Conservation (phyloP, 2,113 vertebrate genomes). For the Alces alces region DNA sequence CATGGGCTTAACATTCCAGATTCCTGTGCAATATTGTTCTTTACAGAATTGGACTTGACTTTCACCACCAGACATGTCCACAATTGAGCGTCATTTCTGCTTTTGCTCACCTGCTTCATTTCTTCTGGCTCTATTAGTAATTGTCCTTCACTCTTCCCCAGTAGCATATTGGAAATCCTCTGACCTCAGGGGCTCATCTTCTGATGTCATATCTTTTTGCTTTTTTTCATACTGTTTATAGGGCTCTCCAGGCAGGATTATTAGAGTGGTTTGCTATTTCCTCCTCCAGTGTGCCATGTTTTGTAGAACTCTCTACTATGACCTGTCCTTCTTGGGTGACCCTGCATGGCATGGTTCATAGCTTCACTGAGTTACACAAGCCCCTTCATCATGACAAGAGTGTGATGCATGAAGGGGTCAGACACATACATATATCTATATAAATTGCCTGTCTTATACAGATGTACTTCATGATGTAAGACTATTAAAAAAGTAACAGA, state of each 20-base stretch:
- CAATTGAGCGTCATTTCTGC: neutral
- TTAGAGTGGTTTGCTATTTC: neutral
- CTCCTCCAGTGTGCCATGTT: neutral
- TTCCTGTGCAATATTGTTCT: neutral
- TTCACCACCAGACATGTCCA: neutral
- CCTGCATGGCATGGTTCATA: neutral
- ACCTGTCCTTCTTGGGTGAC: neutral
- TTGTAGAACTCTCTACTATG: neutral
- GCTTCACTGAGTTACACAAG: neutral
- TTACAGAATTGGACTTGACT: neutral
- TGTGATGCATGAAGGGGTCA: neutral
- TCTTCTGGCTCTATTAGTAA: neutral
- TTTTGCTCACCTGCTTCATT: neutral
- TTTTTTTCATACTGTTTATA: neutral
- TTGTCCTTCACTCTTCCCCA: neutral
- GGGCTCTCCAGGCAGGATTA: neutral
- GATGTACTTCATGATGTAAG: neutral
- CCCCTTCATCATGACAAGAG: fast-evolving
- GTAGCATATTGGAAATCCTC: neutral
- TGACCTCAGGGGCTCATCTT: neutral
- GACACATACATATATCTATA: neutral
- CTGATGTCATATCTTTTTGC: neutral
- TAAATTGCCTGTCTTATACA: neutral
- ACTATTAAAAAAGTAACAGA: neutral
- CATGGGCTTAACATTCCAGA: neutral